Evolutionary conservation across 2,888 invertebrate species (phyloP).

Genomic region (Macrophya alboannulata): DNA sequence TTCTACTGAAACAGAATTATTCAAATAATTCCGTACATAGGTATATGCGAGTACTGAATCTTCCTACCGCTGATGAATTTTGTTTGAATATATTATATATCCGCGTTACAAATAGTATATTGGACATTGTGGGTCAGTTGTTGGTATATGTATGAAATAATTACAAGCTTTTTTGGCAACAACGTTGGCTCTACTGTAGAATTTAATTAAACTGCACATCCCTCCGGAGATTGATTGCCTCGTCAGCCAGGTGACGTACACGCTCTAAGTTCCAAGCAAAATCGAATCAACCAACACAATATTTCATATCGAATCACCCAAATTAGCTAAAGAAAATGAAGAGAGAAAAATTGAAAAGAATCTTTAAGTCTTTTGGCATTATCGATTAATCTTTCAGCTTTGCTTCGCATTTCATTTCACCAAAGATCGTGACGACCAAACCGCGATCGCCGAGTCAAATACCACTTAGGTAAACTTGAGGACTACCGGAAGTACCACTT

Average conservation of each 20-base stretch:
- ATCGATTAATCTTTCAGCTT: not conserved
- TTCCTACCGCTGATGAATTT: conserved; percentile 21
- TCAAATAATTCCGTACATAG: not conserved
- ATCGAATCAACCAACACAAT: not conserved
- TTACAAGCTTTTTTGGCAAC: conserved; percentile 34
- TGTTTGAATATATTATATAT: conserved; percentile 22
- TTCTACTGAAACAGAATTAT: not conserved
- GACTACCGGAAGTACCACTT: conserved; percentile 52
- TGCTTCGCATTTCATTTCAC: not conserved
- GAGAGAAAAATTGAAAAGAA: not conserved
- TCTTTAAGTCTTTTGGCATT: not conserved
- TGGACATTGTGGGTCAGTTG: not conserved
- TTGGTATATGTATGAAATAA: conserved; percentile 28
- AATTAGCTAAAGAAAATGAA: not conserved
- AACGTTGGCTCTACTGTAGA: conserved; percentile 21
- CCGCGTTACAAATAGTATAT: not conserved
- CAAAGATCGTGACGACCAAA: conserved; percentile 13
- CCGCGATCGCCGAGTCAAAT: not conserved
- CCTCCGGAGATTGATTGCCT: conserved; percentile 33
- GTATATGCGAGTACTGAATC: not conserved
- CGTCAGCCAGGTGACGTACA: not conserved
- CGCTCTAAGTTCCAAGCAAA: not conserved
- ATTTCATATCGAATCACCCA: not conserved
- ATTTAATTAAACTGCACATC: conserved; percentile 32
- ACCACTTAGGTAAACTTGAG: conserved; percentile 36